phyloP scores from a whole-genome alignment of 2,888 invertebrate genomes.

The Coecobrya sp. region DNA sequence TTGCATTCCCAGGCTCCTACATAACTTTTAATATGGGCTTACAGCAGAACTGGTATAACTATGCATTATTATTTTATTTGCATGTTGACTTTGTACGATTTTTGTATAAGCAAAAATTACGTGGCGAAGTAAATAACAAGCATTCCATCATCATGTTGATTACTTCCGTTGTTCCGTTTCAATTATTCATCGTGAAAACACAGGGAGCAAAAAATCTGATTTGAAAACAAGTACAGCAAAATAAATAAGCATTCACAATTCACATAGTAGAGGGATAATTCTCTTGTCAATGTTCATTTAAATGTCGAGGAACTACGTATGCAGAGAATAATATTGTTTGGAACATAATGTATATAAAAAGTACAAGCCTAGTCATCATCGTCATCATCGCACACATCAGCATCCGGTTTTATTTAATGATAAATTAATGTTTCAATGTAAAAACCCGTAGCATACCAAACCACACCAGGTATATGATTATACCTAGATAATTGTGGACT shows the following conservation, averaged over 20 bases:
- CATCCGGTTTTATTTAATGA: conserved; percentile 72
- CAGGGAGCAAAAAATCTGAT: conserved; percentile 49
- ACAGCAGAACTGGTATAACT: not conserved
- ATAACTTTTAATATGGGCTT: not conserved
- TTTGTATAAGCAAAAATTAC: conserved; percentile 31
- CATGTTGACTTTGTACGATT: not conserved
- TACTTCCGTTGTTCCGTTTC: conserved; percentile 75
- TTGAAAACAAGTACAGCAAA: conserved; percentile 49
- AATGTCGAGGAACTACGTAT: not conserved
- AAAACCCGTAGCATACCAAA: conserved; percentile 28
- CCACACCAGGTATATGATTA: conserved; percentile 27
- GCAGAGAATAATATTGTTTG: not conserved
- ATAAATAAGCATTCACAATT: not conserved
- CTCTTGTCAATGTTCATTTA: conserved; percentile 1
- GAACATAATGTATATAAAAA: conserved; percentile 8
- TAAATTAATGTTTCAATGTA: conserved; percentile 64
- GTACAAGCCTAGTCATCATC: conserved; percentile 5
- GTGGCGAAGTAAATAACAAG: conserved; percentile 35
- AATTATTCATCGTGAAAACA: conserved; percentile 50
- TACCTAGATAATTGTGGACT: conserved; percentile 49
- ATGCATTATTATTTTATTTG: conserved; percentile 3
- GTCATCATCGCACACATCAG: conserved; percentile 30
- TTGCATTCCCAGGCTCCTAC: not conserved
- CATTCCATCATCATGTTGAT: conserved; percentile 72
- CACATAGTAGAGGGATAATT: not conserved